Base-by-base conservation (phyloP, 2,113 vertebrate species). In the Campylomormyrus tamandua region DNA sequence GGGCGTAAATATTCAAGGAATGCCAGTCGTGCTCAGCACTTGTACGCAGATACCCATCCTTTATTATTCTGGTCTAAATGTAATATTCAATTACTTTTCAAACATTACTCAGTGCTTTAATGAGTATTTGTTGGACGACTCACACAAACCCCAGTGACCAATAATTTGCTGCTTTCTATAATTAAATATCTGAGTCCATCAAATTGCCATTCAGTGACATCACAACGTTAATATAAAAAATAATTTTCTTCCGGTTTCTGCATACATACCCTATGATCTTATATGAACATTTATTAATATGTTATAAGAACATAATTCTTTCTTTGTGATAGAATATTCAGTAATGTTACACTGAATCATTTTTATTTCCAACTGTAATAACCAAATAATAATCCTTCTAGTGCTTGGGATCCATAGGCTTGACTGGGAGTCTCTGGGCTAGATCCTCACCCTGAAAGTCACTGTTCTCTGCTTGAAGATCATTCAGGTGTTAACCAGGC, bases 21-120 rank as follows among this genome's bases (percentile, higher is more conserved):
- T 91, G 88, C 45, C 0, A 24, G 62, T 90, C 8, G 7, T 89
- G 42, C 31, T 88, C 88, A 19, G 85, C 35, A 87, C n/a, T 87
- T 66, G 15, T 31, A 58, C 21, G 21, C 8, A 2, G 74, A 39
- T 80, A 80, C 74, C 15, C 39, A 15, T 42, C 74, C 74, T 80
- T 80, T 77, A 77, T 31, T 17, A 17, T 80, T 80, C 13, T 42
- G 35, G 11, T 42, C 15, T 19, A 42, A 80, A 80, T 80, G 13
- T 13, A 39, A 42, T 80, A 17, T 80, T 80, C 35, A 42, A 6
- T 45, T 45, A 45, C 31, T 46, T 58, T 66, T 48, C 11, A 7
- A 87, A 35, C 15, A 53, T 35, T 21, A 87, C 48, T 87, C 21
- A 50, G 15, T 48, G 11, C 46, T 53, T 17, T 19, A 19, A 80